Evolutionary conservation across 35 echinoderm and acorn worm genomes (phyloP).

Genomic region (Amphiura filiformis): DNA sequence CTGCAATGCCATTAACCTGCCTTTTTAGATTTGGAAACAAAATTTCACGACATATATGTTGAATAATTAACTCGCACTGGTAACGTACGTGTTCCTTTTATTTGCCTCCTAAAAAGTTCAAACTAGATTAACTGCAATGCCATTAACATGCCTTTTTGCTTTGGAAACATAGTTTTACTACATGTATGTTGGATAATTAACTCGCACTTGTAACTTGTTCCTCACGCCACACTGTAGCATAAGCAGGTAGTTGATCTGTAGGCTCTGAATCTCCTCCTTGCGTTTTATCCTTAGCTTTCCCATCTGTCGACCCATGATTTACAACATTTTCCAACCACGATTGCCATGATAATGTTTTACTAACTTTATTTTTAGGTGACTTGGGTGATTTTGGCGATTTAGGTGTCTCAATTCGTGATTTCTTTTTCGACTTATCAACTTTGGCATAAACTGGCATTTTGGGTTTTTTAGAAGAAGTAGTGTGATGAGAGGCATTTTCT

Average conservation of each 20-base stretch:
- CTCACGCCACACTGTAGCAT: neutral
- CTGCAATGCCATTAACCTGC: too few species aligned
- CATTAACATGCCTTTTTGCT: too few species aligned
- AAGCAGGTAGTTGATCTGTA: neutral
- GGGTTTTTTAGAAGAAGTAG: neutral
- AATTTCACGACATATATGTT: too few species aligned
- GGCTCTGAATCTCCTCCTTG: neutral
- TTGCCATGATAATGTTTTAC: neutral
- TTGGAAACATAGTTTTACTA: too few species aligned
- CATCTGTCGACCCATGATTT: neutral
- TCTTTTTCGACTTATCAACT: conserved; percentile 9
- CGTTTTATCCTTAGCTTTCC: neutral
- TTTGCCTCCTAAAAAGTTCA: too few species aligned
- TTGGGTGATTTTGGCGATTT: neutral
- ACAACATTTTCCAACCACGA: neutral
- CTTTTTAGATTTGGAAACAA: too few species aligned
- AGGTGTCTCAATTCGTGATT: neutral
- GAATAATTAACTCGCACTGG: too few species aligned
- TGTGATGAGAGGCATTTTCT: neutral
- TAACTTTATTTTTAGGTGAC: neutral
- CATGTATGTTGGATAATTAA: too few species aligned
- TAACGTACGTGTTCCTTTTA: too few species aligned
- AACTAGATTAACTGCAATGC: too few species aligned
- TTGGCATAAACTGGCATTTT: neutral
- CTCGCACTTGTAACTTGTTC: neutral